Evolutionary conservation across 2,797 vertebrate genomes (phyloP), one percentile per base, ranked within the genome.

Genomic region (Pteronotus mesoamericanus): DNA sequence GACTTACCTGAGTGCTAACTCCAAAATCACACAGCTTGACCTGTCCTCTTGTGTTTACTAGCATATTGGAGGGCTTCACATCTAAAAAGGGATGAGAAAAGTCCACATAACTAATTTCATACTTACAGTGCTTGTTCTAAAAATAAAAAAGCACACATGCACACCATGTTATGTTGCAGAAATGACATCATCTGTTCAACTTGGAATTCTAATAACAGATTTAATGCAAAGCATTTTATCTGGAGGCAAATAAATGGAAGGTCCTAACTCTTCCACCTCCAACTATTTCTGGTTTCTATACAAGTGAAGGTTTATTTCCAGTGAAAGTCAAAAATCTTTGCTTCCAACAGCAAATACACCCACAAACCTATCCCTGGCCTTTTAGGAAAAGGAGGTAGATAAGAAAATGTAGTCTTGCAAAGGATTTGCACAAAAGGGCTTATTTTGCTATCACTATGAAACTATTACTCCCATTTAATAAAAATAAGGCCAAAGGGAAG

Each of bases 1-100:
- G 83, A 88, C 99, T 99, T 99, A 99, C 99, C 99, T 99, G 99
- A 1, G 99, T 99, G 99, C 99, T 99, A 95, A 99, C 99, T 97
- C 99, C 99, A 87, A 99, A 99, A 98, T 99, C 99, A 96, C 99
- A 99, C 89, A 99, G 99, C 98, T 99, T 99, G 98, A 99, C 99
- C 98, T 99, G 99, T 98, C 99, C 99, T 97, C 99, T 98, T 0
- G 99, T 99, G 99, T 99, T 99, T 96, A 99, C 99, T 98, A 99
- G 93, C 99, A 99, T 99, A 95, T 99, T 99, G 94, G 99, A 99
- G 0, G 99, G 99, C 96, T 99, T 99, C 98, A 99, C 99, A 94
- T 99, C 99, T 99, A 98, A 34, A 16, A 79, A 55, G 87, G 85
- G 92, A 98, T 77, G n/a, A 97, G 95, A 95, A 66, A 93, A 69